phyloP scores from a whole-genome alignment of 2,888 invertebrate genomes.

The Lycocerus yunnanus region DNA sequence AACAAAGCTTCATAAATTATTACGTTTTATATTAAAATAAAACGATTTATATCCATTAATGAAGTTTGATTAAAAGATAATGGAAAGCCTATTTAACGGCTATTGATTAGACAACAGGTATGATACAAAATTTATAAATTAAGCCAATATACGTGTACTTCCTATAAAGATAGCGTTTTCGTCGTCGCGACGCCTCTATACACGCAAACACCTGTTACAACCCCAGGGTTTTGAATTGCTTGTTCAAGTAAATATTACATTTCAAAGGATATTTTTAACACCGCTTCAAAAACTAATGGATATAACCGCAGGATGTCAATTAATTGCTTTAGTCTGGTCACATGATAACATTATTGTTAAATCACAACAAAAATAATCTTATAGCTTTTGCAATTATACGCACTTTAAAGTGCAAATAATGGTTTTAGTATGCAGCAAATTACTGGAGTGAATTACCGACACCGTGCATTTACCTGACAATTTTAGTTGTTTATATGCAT shows the following conservation, averaged over 20 bases:
- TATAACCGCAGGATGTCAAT: not conserved
- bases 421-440: not conserved
- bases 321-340: not conserved
- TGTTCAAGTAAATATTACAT: not conserved
- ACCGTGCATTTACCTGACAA: not conserved
- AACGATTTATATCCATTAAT: not conserved
- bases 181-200: constrained; percentile 1
- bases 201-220: constrained; percentile 17
- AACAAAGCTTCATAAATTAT: not conserved
- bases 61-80: not conserved
- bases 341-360: too few species aligned
- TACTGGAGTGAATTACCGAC: not conserved
- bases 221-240: not conserved
- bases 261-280: not conserved
- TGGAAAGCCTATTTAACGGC: not conserved
- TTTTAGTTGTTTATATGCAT: not conserved
- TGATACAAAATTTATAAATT: not conserved
- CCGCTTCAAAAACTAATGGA: not conserved
- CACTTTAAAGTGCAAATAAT: not conserved
- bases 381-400: not conserved
- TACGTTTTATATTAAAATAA: not conserved
- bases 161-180: not conserved
- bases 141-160: not conserved
- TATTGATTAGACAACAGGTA: constrained; percentile 5
- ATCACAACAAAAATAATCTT: not conserved